phyloP scores from a whole-genome alignment of 2,888 invertebrate species.

The Cacoxenus indagator region DNA sequence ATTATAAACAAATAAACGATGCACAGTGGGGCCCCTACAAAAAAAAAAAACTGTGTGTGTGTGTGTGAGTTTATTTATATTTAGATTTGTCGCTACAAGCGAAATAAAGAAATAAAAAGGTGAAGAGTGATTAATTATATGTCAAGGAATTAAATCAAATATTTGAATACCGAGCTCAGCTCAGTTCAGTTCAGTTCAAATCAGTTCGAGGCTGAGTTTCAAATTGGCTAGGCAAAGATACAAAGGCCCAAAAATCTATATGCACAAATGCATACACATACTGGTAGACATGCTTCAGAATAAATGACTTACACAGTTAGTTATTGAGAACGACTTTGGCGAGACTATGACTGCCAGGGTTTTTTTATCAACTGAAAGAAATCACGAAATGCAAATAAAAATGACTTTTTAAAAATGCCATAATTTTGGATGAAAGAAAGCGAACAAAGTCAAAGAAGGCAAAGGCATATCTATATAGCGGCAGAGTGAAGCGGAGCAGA shows the following conservation, averaged over 20 bases:
- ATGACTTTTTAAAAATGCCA: conserved; percentile 56
- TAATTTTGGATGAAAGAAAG: conserved; percentile 37
- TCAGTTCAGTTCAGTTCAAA: too few relatives aligned
- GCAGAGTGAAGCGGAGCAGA: too few relatives aligned
- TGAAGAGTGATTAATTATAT: conserved; percentile 61
- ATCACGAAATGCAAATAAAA: conserved; percentile 63
- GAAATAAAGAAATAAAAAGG: conserved; percentile 41
- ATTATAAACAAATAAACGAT: conserved; percentile 61
- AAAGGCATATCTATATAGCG: conserved; percentile 42
- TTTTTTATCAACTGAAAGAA: conserved; percentile 49
- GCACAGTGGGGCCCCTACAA: conserved; percentile 1
- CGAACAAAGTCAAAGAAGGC: not conserved
- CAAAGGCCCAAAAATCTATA: not conserved
- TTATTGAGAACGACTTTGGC: not conserved
- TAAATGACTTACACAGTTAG: conserved; percentile 1
- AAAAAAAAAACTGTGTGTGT: conserved; percentile 21
- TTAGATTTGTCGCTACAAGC: not conserved
- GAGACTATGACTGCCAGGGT: not conserved
- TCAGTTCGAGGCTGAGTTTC: not conserved
- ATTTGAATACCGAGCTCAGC: conserved; percentile 50
- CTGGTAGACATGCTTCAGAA: not conserved
- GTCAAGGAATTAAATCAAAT: conserved; percentile 63
- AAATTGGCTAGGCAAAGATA: not conserved
- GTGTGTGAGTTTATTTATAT: not conserved
- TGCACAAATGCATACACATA: not conserved